Base-by-base conservation (phyloP, 2,113 vertebrate species). In the Odontophorus gujanensis region DNA sequence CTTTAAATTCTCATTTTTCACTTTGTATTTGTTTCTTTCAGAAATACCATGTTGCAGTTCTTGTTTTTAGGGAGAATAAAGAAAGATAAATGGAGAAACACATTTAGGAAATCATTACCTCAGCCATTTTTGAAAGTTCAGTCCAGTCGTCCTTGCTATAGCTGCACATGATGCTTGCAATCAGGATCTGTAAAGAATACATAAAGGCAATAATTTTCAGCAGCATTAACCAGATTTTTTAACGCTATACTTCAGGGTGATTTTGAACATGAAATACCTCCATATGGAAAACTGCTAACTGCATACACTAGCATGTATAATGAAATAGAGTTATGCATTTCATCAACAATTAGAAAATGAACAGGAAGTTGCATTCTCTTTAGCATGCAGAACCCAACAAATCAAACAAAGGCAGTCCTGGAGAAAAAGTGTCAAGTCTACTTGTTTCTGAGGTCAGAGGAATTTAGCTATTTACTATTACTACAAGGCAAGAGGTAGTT, bases 121-220 rank as follows among this genome's bases (percentile, higher is more conserved):
- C 98, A 93, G 98, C 98, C 98, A 98, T 99, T 95, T 98, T 98
- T 78, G 98, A 98, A 69, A 99, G 97, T 81, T 96, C 96, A 69
- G 97, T 98, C 99, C 98, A 99, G 96, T 99, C 98, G 7, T 98
- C 97, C 84, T 97, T 98, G 97, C 96, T 99, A 89, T 99, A 99
- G 94, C 96, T 97, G 92, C 98, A 99, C 99, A 99, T 99, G 86
- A 99, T 98, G 85, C 99, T 99, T 34, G 98, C 98, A 89, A 99
- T 99, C 95, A 99, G 92, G 89, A 99, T 96, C 98, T 99, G 96
- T 36, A 96, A 96, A 95, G 45, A 72, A 75, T n/a, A 94, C 32
- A 94, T 8, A 93, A 1, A 84, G 6, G 20, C n/a, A 48, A 71
- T 38, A 5, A 61, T 63, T 93, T 87, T 42, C 79, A 87, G 25